Percentiles rank a stretch among this genome's conserved stretches.
Conservation (phyloP, 2,113 vertebrate species). For the Thinocorus orbignyianus region DNA sequence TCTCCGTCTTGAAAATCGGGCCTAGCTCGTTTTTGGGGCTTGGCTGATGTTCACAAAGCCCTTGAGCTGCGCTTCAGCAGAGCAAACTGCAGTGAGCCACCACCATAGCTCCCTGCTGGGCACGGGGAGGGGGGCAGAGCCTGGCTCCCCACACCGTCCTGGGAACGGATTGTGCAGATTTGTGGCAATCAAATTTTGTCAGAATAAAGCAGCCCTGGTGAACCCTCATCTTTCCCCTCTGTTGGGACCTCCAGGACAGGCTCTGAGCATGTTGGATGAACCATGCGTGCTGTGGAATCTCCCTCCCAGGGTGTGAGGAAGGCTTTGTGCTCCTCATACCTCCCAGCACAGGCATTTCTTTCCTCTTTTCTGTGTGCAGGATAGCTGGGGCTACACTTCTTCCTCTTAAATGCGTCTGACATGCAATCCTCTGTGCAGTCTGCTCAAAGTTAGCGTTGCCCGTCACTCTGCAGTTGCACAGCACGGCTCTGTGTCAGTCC, state of each 20-base stretch:
- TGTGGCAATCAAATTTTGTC: not conserved
- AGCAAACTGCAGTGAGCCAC: not conserved
- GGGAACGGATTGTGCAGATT: not conserved
- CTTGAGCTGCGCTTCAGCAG: not conserved
- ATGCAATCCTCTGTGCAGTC: rapidly evolving
- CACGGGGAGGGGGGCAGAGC: rapidly evolving
- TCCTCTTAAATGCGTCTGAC: not conserved
- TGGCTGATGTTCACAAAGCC: not conserved
- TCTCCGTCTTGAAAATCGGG: rapidly evolving
- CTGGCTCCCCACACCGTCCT: not conserved
- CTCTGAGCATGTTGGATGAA: rapidly evolving
- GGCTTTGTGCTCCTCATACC: rapidly evolving
- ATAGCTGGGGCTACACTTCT: not conserved
- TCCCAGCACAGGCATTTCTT: rapidly evolving
- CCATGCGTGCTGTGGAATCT: not conserved
- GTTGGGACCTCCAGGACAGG: not conserved
- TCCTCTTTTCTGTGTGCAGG: not conserved
- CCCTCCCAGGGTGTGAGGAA: rapidly evolving
- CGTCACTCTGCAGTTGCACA: rapidly evolving
- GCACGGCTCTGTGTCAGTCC: not conserved
- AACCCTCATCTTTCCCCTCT: not conserved
- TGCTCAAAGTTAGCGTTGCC: not conserved
- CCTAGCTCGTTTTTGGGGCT: not conserved
- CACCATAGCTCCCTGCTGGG: not conserved
- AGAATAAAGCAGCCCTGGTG: not conserved